Conservation (phyloP, 2,113 vertebrate species). For the Mesitornis unicolor region DNA sequence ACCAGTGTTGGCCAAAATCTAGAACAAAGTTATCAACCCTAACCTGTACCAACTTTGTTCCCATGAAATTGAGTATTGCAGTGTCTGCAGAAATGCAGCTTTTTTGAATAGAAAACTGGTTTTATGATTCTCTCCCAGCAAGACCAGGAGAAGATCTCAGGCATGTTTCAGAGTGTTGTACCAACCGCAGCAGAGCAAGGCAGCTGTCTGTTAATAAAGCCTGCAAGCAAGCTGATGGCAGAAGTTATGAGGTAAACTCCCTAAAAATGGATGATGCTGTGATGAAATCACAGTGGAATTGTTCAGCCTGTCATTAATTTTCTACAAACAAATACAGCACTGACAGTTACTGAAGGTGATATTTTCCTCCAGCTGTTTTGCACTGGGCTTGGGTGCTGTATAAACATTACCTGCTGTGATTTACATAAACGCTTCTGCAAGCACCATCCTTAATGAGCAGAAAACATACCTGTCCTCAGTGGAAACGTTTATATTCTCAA, state of each 20-base stretch:
- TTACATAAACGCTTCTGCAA: background rate
- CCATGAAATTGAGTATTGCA: too few relatives aligned
- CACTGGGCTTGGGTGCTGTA: background rate
- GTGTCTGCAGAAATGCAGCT: too few relatives aligned
- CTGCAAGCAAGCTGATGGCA: background rate
- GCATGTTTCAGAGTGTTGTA: background rate
- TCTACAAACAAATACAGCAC: background rate
- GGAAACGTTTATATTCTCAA: background rate
- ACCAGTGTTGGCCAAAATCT: too few relatives aligned
- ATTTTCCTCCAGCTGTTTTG: background rate
- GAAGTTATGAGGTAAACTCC: background rate
- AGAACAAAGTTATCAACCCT: too few relatives aligned
- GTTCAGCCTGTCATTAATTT: background rate
- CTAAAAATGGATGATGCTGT: background rate
- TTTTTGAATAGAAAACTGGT: too few relatives aligned
- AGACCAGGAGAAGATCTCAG: too few relatives aligned
- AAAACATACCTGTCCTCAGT: background rate
- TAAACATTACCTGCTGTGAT: constrained; percentile 18
- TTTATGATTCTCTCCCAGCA: too few relatives aligned
- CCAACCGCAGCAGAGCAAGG: background rate
- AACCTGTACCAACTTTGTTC: too few relatives aligned
- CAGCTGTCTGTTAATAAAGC: background rate
- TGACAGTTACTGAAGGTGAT: background rate
- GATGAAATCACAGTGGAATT: background rate
- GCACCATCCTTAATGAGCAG: background rate